Evolutionary conservation across 2,888 invertebrate species (phyloP), one percentile per base, ranked within the genome.

Genomic region (Blastobasis lacticolella): DNA sequence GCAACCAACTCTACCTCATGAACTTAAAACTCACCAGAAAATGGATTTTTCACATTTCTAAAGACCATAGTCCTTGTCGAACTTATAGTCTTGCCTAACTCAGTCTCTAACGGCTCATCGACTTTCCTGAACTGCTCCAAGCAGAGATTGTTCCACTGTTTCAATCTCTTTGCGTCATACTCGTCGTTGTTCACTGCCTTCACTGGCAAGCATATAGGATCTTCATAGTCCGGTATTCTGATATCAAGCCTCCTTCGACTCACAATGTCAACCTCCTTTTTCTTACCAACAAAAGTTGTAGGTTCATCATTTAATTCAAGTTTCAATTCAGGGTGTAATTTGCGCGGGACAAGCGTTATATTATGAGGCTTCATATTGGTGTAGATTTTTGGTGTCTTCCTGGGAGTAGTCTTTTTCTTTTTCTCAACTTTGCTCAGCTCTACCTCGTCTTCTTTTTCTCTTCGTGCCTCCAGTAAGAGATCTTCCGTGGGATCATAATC

Each of bases 181-280:
- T 63, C 64, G 8, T 75, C 69, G 1, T 57, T 60, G 10, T 61
- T 67, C 4, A 79, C 50, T 0, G 80, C 79, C 53, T 75, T 74
- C 0, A 85, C 86, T 0, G 87, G 84, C 51, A 88, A 61, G 59
- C 86, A 87, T 36, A 86, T 52, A 0, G 87, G 83, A 51, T 88
- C 87, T 3, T 81, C 81, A 43, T 78, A 86, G 50, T 88, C 86
- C 0, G 86, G 87, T 2, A 88, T 78, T 6, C 63, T 62, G 38
- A 85, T 76, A 36, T 73, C 67, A 23, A 70, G 55, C 10, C 63
- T 66, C 42, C 69, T 77, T 7, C 80, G 66, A 10, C 59, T 56
- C 1, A 60, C 10, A 8, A 60, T 52, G 6, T 57, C 55, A 5
- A 67, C 40, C 41, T 48, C 52, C 46, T 48, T 55, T 43, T 9